Evolutionary conservation across 2,888 invertebrate genomes (phyloP).

Genomic region (Azorinus chamasolen): DNA sequence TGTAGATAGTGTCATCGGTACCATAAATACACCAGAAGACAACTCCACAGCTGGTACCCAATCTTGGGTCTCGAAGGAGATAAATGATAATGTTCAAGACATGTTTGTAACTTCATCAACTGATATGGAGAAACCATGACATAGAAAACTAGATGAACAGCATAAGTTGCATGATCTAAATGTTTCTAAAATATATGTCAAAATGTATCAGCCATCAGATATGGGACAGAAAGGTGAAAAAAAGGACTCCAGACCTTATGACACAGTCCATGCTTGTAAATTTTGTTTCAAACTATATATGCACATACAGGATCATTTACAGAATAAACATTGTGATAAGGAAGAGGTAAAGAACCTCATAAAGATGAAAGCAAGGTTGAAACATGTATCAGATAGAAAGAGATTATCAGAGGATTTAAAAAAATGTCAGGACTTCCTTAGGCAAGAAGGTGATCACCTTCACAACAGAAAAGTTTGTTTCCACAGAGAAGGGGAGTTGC

Average conservation of each 20-base stretch:
- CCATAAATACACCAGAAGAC: too few species aligned
- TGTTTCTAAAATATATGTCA: conserved; percentile 37
- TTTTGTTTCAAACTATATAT: conserved; percentile 33
- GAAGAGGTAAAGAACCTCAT: not conserved
- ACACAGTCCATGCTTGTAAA: conserved; percentile 48
- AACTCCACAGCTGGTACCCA: too few species aligned
- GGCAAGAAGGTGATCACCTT: conserved; percentile 30
- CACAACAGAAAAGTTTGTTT: conserved; percentile 28
- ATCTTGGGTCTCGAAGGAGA: too few species aligned
- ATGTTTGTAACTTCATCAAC: too few species aligned
- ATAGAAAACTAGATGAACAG: too few species aligned
- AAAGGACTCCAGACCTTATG: conserved; percentile 30
- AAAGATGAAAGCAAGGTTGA: not conserved
- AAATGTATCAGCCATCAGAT: conserved; percentile 26
- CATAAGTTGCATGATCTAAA: too few species aligned
- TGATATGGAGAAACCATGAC: too few species aligned
- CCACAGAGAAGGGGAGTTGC: conserved; percentile 22
- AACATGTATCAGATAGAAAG: not conserved
- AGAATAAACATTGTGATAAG: conserved; percentile 12
- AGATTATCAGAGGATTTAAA: conserved; percentile 1
- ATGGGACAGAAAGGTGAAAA: conserved; percentile 19
- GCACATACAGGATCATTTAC: conserved; percentile 42
- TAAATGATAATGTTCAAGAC: too few species aligned
- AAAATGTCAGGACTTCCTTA: conserved; percentile 15
- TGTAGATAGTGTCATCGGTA: too few species aligned